A percentile compares a stretch with the other conserved stretches of the same genome.
These are phyloP conservation scores for Zophobas morio DNA, from an alignment of 1,140 invertebrate species.

Conservation along the genomic window DNA sequence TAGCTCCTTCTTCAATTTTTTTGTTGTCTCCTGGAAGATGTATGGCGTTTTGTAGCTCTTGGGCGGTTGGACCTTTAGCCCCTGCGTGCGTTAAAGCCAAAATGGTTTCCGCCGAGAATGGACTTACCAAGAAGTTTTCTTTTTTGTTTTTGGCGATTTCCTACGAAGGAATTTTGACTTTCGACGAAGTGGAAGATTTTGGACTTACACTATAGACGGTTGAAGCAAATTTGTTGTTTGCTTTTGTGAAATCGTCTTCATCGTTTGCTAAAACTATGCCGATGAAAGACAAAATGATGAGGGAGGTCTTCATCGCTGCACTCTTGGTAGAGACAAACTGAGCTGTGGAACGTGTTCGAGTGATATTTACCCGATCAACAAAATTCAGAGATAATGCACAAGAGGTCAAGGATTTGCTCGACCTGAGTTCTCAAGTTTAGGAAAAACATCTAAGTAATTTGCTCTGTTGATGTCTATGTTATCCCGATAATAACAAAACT, in stretches of 20 bases:
- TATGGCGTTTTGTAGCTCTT: conserved; percentile 67
- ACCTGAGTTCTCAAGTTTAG: too few species aligned
- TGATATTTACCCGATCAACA: too few species aligned
- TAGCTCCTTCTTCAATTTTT: not conserved
- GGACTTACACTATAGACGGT: not conserved
- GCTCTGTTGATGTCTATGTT: too few species aligned
- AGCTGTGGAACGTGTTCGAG: too few species aligned
- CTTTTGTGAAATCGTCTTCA: not conserved
- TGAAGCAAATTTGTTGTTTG: not conserved
- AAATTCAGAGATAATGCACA: too few species aligned
- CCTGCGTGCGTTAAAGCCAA: conserved; percentile 68
- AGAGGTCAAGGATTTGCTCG: too few species aligned
- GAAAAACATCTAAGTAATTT: too few species aligned
- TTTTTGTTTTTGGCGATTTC: conserved; percentile 48
- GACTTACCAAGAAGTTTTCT: conserved; percentile 66
- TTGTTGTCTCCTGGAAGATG: conserved; percentile 44
- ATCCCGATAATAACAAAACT: too few species aligned
- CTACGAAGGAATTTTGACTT: conserved; percentile 46
- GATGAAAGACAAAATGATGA: not conserved
- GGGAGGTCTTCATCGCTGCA: too few species aligned
- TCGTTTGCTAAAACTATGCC: not conserved
- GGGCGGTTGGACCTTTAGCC: conserved; percentile 70
- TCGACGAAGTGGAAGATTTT: not conserved
- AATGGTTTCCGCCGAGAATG: conserved; percentile 67
- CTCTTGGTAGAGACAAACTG: too few species aligned